Base-by-base conservation (phyloP, 2,888 invertebrate genomes). In the Microplitis manilae region DNA sequence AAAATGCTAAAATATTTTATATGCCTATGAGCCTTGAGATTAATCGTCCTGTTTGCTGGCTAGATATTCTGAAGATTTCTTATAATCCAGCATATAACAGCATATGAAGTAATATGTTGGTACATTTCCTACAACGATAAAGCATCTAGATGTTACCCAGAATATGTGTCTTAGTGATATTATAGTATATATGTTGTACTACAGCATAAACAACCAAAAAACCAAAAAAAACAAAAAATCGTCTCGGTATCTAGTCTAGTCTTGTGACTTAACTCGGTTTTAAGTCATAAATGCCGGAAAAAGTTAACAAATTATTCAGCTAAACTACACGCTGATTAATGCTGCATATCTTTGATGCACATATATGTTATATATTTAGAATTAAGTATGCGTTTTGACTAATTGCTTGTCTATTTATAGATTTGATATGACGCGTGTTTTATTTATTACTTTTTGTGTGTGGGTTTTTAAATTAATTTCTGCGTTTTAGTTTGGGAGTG, bases 101-200 rank as follows among this genome's bases (percentile, higher is more conserved):
- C 30, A 30, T 30, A 30, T 17, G 75, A 13, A 65, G 50, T 50
- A 50, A 50, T 50, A 69, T 74, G 68, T 59, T n/a, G 59, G 59
- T 76, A 76, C 76, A 76, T 76, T 76, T 76, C 76, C 76, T 76
- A 76, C 20, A 60, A 59, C 64, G 76, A 76, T 76, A 76, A 76
- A 76, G 65, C 7, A 41, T 40, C 62, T 67, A 17, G 20, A 68
- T 76, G 64, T 65, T 65, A 30, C 59, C 60, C 70, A 64, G 75
- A 75, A 69, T 75, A 50, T 70, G 68, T 75, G 68, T 75, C 60
- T 17, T 7, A 50, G 68, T 60, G 61, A 68, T 70, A 60, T 61
- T 60, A 60, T 77, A 75, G 77, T 74, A 77, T 75, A 65, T 73
- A 50, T 13, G 9, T 50, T 50, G 4, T 50, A 50, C 50, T 9